Percentiles rank a stretch among this genome's conserved stretches.
Evolutionary conservation across 2,797 vertebrate genomes (phyloP).

Genomic region (Gymnothorax javanicus): DNA sequence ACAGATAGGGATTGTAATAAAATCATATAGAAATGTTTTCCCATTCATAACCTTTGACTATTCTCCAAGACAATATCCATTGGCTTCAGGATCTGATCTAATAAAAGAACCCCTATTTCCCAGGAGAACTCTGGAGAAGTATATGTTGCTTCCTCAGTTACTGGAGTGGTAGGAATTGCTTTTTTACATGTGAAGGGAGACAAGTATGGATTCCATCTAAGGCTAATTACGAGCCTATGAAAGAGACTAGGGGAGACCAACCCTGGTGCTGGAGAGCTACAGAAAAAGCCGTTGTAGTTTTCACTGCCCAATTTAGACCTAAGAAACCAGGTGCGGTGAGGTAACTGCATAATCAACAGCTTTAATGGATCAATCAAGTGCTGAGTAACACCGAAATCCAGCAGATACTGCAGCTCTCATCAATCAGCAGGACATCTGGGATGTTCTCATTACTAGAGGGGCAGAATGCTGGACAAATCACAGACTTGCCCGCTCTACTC

Average conservation of each 20-base stretch:
- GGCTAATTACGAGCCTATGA: neutral
- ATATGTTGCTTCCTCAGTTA: constrained; percentile 14
- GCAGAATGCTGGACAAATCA: too few relatives aligned
- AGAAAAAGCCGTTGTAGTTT: neutral
- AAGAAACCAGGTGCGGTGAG: too few relatives aligned
- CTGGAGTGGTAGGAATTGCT: constrained; percentile 14
- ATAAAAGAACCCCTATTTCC: constrained; percentile 25
- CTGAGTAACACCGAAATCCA: too few relatives aligned
- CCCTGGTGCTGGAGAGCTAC: too few relatives aligned
- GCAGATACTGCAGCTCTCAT: too few relatives aligned
- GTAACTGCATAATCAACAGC: too few relatives aligned
- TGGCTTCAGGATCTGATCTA: constrained; percentile 18
- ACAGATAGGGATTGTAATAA: neutral
- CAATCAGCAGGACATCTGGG: too few relatives aligned
- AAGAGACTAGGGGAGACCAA: neutral
- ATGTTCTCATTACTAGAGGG: too few relatives aligned
- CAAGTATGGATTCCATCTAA: constrained; percentile 9
- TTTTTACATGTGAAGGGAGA: neutral
- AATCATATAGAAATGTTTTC: constrained; percentile 1
- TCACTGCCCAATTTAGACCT: neutral
- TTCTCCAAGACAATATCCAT: neutral
- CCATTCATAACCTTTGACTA: constrained; percentile 6
- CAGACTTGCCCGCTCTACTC: too few relatives aligned
- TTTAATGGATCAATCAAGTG: too few relatives aligned
- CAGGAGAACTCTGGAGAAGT: constrained; percentile 18